phyloP scores from a whole-genome alignment of 2,113 vertebrate genomes.

The Mesoclemmys tuberculata region DNA sequence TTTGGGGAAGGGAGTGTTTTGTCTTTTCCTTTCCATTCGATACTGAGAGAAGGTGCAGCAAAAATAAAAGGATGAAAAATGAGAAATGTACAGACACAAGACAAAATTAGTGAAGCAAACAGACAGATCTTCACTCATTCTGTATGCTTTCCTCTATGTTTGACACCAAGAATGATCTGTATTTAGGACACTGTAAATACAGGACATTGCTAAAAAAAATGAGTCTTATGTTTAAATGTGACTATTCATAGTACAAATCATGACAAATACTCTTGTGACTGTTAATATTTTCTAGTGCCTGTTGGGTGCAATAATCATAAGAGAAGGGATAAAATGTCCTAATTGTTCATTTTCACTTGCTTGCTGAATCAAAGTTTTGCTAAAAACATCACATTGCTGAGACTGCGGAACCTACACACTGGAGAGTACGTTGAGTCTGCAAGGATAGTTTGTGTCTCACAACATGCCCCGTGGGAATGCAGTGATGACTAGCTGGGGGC shows the following conservation, averaged over 20 bases:
- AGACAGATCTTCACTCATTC: neutral
- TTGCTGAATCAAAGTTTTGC: neutral
- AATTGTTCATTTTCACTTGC: neutral
- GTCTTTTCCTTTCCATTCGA: neutral
- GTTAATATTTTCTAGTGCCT: neutral
- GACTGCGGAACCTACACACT: too few species aligned
- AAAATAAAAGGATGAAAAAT: neutral
- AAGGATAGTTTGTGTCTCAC: neutral
- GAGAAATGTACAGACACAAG: neutral
- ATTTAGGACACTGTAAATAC: rapidly evolving
- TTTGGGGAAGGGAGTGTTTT: neutral
- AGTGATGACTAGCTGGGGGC: neutral
- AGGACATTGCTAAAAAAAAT: neutral
- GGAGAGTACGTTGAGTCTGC: neutral
- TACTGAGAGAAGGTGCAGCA: neutral
- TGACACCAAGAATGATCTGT: neutral
- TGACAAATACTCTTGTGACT: neutral
- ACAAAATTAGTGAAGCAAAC: neutral
- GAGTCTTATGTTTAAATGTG: rapidly evolving
- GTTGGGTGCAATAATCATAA: neutral
- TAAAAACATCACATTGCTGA: too few species aligned
- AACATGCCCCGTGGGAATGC: rapidly evolving
- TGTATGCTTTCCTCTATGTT: neutral
- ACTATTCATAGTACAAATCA: neutral
- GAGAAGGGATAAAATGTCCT: rapidly evolving